Percentiles rank a stretch among this genome's conserved stretches.
Conservation (phyloP, 2,888 invertebrate genomes). For the Stenodema calcarata region DNA sequence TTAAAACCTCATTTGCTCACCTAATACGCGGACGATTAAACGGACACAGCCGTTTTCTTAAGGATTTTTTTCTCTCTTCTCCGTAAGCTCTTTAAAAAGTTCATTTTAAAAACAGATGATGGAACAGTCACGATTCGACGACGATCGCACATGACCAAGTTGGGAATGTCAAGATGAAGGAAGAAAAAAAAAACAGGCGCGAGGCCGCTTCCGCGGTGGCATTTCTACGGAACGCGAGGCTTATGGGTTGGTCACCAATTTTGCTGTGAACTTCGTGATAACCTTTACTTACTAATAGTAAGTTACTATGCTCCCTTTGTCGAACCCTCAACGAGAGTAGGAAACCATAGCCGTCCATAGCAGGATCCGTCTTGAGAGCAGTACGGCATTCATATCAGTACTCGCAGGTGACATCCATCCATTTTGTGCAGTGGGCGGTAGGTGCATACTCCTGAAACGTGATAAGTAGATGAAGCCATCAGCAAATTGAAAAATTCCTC, state of each 20-base stretch:
- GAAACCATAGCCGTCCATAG: too few relatives aligned
- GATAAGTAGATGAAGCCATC: too few relatives aligned
- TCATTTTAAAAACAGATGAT: not conserved
- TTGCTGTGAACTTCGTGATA: not conserved
- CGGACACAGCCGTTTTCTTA: not conserved
- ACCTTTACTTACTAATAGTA: too few relatives aligned
- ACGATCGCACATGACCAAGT: not conserved
- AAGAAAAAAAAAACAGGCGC: not conserved
- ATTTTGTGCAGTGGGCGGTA: too few relatives aligned
- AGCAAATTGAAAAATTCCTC: too few relatives aligned
- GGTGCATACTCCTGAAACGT: too few relatives aligned
- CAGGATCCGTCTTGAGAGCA: too few relatives aligned
- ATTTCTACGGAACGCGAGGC: not conserved
- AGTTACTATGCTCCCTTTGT: too few relatives aligned
- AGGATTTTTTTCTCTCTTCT: not conserved
- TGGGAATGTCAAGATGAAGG: slow-evolving; percentile 13
- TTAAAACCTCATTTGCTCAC: not conserved
- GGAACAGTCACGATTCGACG: not conserved
- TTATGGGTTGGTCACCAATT: not conserved
- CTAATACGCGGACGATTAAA: not conserved
- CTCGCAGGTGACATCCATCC: too few relatives aligned
- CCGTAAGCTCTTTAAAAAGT: not conserved
- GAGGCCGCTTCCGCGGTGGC: slow-evolving; percentile 21
- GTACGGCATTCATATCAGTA: too few relatives aligned
- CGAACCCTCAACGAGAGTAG: too few relatives aligned